Evolutionary conservation across 2,888 invertebrate species (phyloP).

Genomic region (Brachynemurus nebulosus): DNA sequence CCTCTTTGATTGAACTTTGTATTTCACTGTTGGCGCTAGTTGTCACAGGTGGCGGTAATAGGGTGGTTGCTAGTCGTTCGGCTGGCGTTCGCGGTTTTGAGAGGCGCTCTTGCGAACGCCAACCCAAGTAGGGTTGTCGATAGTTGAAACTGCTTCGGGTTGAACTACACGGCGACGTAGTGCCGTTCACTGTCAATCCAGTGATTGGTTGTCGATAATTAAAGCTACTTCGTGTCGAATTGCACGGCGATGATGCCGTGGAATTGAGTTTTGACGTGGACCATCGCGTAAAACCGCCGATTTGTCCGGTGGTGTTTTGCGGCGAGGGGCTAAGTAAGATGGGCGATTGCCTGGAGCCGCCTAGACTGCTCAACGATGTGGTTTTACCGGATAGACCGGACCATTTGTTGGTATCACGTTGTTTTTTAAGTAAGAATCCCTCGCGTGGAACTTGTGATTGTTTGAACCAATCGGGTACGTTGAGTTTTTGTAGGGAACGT

Average conservation of each 20-base stretch:
- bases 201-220: constrained; percentile 39
- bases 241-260: constrained; percentile 58
- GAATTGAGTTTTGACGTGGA: constrained; percentile 63
- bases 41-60: constrained; percentile 36
- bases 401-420: constrained; percentile 37
- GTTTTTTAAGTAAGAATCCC: constrained; percentile 71
- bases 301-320: constrained; percentile 23
- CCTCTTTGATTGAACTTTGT: constrained; percentile 79
- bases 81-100: constrained; percentile 71
- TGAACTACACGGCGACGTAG: constrained; percentile 47
- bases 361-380: constrained; percentile 65
- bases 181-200: constrained; percentile 40
- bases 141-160: constrained; percentile 66
- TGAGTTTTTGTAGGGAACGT: constrained; percentile 82
- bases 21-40: constrained; percentile 41
- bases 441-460: constrained; percentile 55
- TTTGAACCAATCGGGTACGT: constrained; percentile 91
- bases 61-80: constrained; percentile 58
- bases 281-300: constrained; percentile 45
- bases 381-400: constrained; percentile 48
- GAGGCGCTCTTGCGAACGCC: constrained; percentile 74
- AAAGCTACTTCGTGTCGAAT: constrained; percentile 57
- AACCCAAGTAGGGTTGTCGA: constrained; percentile 78
- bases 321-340: constrained; percentile 30
- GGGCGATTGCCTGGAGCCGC: constrained; percentile 26